Percentiles rank a stretch among this genome's conserved stretches.
Evolutionary conservation across 2,888 invertebrate genomes (phyloP).

Genomic region (Melipona bicolor): DNA sequence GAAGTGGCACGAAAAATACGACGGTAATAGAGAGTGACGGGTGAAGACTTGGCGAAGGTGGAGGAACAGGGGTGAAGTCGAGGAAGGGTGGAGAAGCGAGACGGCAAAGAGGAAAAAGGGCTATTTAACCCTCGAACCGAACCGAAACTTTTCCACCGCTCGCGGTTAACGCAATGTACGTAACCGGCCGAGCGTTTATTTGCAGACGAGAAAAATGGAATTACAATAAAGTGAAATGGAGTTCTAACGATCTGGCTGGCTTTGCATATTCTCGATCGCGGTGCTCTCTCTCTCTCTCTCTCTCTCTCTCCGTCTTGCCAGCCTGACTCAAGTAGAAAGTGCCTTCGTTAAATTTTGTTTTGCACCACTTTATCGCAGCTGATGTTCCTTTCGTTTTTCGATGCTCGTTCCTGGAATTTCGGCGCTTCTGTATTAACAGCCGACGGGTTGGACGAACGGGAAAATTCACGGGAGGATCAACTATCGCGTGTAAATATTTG

Average conservation of each 20-base stretch:
- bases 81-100: slow-evolving; percentile 3
- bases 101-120: slow-evolving; percentile 48
- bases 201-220: slow-evolving; percentile 77
- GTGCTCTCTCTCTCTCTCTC: background rate
- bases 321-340: slow-evolving; percentile 60
- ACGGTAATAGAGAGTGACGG: slow-evolving; percentile 26
- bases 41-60: background rate
- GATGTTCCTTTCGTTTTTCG: slow-evolving; percentile 22
- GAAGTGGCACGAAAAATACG: slow-evolving; percentile 11
- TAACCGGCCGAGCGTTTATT: slow-evolving; percentile 77
- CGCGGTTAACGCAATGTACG: slow-evolving; percentile 76
- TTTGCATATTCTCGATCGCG: slow-evolving; percentile 50
- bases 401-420: slow-evolving; percentile 29
- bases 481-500: background rate
- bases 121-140: slow-evolving; percentile 73
- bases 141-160: slow-evolving; percentile 66
- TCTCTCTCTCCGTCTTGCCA: slow-evolving; percentile 6
- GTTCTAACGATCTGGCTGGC: slow-evolving; percentile 68
- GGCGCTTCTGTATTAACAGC: slow-evolving; percentile 4
- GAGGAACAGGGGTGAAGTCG: background rate
- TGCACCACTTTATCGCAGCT: slow-evolving; percentile 43
- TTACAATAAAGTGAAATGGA: slow-evolving; percentile 78
- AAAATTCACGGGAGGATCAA: slow-evolving; percentile 31
- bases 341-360: slow-evolving; percentile 65
- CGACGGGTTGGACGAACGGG: background rate